Evolutionary conservation across 2,797 vertebrate species (phyloP).

Genomic region (Thamnophis elegans): DNA sequence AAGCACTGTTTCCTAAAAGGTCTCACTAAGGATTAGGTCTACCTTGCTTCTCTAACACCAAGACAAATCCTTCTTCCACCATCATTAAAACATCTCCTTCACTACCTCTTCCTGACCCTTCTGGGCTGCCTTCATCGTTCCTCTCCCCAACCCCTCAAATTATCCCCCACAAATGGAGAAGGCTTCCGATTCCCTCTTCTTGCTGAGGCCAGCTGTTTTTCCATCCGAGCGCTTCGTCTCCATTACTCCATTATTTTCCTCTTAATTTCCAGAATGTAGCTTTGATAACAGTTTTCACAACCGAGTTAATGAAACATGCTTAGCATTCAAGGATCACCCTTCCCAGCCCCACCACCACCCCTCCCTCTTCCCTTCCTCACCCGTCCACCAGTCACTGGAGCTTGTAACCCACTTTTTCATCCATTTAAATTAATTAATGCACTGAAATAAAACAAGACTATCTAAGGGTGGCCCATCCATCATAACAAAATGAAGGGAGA

Average conservation of each 20-base stretch:
- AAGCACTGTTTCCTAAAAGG: not conserved
- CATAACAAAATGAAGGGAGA: not conserved
- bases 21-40: not conserved
- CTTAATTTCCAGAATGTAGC: conserved; percentile 26
- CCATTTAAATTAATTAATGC: not conserved
- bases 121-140: too few relatives aligned
- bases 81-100: not conserved
- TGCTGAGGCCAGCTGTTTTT: conserved; percentile 18
- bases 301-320: conserved; percentile 4
- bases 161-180: not conserved
- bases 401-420: not conserved
- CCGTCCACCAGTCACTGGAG: not conserved
- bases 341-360: not conserved
- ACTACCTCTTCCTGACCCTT: not conserved
- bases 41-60: not conserved
- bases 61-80: too few relatives aligned
- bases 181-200: not conserved
- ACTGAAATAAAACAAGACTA: not conserved
- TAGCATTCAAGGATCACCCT: conserved; percentile 12
- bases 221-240: not conserved
- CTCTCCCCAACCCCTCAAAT: too few relatives aligned
- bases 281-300: conserved; percentile 31
- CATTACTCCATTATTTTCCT: conserved; percentile 8
- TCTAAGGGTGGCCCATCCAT: conserved; percentile 7
- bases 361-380: not conserved